phyloP scores from a whole-genome alignment of 2,113 vertebrate species.

The Ochotona princeps region DNA sequence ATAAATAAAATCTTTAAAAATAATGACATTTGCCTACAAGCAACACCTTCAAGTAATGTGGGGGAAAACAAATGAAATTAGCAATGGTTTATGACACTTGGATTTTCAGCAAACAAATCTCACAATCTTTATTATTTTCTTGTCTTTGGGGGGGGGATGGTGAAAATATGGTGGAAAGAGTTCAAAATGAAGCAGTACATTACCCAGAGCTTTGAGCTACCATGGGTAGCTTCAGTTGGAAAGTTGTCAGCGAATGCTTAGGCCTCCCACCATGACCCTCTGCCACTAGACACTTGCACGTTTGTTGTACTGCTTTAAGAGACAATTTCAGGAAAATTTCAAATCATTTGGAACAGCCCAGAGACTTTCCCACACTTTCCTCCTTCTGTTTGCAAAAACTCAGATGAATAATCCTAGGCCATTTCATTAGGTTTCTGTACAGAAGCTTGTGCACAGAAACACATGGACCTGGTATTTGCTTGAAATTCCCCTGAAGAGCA shows the following conservation, averaged over 20 bases:
- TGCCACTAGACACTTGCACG: not conserved
- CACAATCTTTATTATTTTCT: not conserved
- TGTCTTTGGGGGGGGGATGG: not conserved
- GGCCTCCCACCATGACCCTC: not conserved
- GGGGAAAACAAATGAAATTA: not conserved
- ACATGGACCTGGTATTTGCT: not conserved
- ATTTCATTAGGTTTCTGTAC: not conserved
- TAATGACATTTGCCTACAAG: not conserved
- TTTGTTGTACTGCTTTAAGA: not conserved
- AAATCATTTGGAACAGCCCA: not conserved
- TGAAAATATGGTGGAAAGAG: not conserved
- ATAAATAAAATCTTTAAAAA: too few relatives aligned
- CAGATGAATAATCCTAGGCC: not conserved
- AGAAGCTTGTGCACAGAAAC: not conserved
- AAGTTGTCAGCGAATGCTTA: not conserved
- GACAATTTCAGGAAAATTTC: not conserved
- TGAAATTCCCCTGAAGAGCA: not conserved
- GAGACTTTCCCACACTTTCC: not conserved
- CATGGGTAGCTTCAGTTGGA: fast-evolving
- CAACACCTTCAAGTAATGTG: not conserved
- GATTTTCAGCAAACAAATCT: not conserved
- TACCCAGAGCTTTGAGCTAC: not conserved
- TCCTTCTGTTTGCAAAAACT: not conserved
- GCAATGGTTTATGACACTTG: not conserved
- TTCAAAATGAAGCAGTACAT: not conserved